phyloP scores from a whole-genome alignment of 2,113 vertebrate genomes.

The Catharus fuscescens region DNA sequence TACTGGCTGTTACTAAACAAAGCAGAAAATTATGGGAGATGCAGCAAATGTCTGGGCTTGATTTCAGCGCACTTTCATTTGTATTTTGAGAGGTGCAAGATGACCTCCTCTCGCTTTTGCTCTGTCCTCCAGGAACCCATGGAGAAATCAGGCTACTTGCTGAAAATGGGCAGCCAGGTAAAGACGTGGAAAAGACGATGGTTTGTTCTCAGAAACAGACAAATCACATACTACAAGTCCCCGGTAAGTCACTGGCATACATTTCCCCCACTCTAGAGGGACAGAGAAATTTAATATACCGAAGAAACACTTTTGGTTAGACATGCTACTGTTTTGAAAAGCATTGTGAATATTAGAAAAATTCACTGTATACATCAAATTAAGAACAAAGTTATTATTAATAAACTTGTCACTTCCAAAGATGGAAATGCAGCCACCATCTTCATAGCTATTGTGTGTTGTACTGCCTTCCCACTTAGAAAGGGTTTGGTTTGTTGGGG shows the following conservation, averaged over 20 bases:
- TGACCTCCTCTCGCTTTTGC: background rate
- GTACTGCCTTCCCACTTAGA: background rate
- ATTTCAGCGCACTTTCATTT: background rate
- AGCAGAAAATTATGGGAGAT: background rate
- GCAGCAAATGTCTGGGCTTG: background rate
- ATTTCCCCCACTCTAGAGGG: background rate
- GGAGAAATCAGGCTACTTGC: conserved; percentile 89
- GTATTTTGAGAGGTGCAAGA: background rate
- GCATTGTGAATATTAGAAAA: background rate
- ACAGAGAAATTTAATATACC: background rate
- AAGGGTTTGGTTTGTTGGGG: background rate
- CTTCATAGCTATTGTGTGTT: background rate
- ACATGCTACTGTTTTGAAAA: background rate
- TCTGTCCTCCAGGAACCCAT: conserved; percentile 77
- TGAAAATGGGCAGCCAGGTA: conserved; percentile 88
- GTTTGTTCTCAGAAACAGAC: conserved; percentile 89
- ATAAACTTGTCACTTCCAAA: background rate
- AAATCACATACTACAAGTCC: conserved; percentile 90
- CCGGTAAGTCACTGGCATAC: conserved; percentile 78
- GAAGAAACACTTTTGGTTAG: background rate
- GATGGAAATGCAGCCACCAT: background rate
- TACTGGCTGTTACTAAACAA: background rate
- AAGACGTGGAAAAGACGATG: conserved; percentile 90
- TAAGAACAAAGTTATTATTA: background rate
- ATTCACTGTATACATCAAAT: background rate